These are phyloP conservation scores for Danio kyathit DNA, from an alignment of 2,797 vertebrate species.

Conservation along the genomic window DNA sequence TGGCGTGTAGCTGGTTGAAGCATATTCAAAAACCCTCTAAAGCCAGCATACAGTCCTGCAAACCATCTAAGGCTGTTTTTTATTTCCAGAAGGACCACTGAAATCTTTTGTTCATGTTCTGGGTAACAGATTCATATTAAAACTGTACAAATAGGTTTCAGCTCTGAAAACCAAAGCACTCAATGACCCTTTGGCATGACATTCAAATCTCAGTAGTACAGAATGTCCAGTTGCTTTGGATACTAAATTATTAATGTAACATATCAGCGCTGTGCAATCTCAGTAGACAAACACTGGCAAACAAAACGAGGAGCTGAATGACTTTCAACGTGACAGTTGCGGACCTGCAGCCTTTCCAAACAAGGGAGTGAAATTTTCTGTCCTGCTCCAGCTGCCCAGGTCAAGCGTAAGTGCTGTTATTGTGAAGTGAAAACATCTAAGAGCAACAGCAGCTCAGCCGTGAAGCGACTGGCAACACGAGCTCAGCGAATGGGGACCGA, in stretches of 20 bases:
- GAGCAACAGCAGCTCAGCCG: constrained; percentile 38
- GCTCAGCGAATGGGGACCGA: constrained; percentile 16
- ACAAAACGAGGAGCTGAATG: neutral
- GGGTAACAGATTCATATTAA: neutral
- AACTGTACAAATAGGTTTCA: neutral
- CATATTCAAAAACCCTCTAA: neutral
- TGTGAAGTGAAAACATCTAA: constrained; percentile 37
- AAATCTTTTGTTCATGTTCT: neutral
- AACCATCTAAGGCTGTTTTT: neutral
- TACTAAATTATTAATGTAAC: constrained; percentile 12
- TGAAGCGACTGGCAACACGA: constrained; percentile 34
- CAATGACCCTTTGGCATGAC: neutral
- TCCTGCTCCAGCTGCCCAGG: constrained; percentile 11
- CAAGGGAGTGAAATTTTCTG: constrained; percentile 30
- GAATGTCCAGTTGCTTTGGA: neutral
- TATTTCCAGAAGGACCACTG: too few species aligned
- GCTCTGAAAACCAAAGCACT: neutral
- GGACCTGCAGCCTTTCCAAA: constrained; percentile 16
- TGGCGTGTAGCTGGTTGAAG: neutral
- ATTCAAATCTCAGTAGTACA: neutral
- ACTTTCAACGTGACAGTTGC: constrained; percentile 8
- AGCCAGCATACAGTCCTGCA: neutral
- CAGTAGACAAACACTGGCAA: neutral
- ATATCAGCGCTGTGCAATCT: neutral
- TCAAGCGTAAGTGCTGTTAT: constrained; percentile 39